Conservation (phyloP, 2,797 vertebrate species). For the Hypotaenidia okinawae region DNA sequence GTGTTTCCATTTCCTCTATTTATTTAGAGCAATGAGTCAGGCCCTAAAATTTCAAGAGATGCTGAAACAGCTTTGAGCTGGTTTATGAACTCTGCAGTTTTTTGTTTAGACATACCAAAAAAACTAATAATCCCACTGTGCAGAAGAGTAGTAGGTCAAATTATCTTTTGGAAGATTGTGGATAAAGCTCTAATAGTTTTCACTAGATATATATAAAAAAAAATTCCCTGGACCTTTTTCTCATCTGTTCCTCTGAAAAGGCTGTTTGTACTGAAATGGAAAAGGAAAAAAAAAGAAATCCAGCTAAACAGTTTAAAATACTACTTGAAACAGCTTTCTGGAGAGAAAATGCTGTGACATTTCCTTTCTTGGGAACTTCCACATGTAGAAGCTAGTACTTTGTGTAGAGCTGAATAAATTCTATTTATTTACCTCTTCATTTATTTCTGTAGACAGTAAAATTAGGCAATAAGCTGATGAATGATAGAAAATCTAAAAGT, state of each 20-base stretch:
- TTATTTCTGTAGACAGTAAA: not conserved
- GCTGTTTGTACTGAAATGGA: not conserved
- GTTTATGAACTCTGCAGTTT: not conserved
- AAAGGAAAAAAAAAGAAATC: not conserved
- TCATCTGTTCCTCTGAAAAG: not conserved
- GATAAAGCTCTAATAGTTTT: not conserved
- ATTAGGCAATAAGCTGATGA: not conserved
- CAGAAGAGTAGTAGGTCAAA: not conserved
- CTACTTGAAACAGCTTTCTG: not conserved
- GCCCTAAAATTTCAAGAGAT: not conserved
- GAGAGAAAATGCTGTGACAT: not conserved
- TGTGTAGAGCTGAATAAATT: not conserved
- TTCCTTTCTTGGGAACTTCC: not conserved
- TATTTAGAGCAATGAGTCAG: conserved; percentile 6
- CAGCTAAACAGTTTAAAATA: not conserved
- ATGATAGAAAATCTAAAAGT: not conserved
- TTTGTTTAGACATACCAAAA: not conserved
- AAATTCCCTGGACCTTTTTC: not conserved
- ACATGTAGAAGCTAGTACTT: not conserved
- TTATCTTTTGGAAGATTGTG: not conserved
- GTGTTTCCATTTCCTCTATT: conserved; percentile 23
- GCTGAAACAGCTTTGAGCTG: not conserved
- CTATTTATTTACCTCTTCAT: not conserved
- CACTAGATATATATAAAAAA: not conserved
- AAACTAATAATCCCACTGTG: not conserved